Base-by-base conservation (phyloP, 2,797 vertebrate species). In the Limosa lapponica region DNA sequence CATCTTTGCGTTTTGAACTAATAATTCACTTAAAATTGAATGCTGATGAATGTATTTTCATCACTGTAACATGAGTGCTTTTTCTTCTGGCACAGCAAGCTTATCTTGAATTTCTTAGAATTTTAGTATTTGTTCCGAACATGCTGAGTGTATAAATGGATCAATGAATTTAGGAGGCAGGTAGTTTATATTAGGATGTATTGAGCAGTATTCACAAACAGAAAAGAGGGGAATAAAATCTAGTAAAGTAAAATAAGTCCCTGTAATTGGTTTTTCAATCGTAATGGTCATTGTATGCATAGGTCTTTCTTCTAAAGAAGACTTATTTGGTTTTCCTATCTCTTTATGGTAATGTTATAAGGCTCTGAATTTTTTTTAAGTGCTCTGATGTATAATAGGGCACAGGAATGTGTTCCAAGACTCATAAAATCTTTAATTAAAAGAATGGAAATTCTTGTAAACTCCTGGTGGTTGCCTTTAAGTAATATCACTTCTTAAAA, bases 391-490 rank as follows among this genome's bases (percentile, higher is more conserved):
- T 91, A 72, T 95, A 96, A 93, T 74, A 90, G 87, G 87, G 81
- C 59, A 78, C 48, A 93, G 83, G 91, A 96, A 95, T 95, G 82
- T 92, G 88, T 93, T 95, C 87, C 94, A 92, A 88, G 88, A 44
- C 95, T 90, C 94, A 91, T 96, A 97, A 97, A 97, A 93, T 61
- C 44, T 94, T 95, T 97, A 96, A 97, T 97, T 97, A 96, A 94
- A 96, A 95, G 95, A 87, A 87, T 90, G 83, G 81, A 93, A 95
- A 93, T 83, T 96, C 95, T 97, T 96, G 91, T 97, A 95, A 97
- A 96, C 96, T 83, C 67, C 72, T 92, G 86, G 91, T 92, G 88
- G 91, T 87, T 96, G 86, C 94, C 83, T 97, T 89, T 87, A 93
- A 91, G 84, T 95, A 79, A 73, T 69, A 85, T 37, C 58, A 74